Evolutionary conservation across 2,888 invertebrate species (phyloP).

Genomic region (Parnassius mnemosyne): DNA sequence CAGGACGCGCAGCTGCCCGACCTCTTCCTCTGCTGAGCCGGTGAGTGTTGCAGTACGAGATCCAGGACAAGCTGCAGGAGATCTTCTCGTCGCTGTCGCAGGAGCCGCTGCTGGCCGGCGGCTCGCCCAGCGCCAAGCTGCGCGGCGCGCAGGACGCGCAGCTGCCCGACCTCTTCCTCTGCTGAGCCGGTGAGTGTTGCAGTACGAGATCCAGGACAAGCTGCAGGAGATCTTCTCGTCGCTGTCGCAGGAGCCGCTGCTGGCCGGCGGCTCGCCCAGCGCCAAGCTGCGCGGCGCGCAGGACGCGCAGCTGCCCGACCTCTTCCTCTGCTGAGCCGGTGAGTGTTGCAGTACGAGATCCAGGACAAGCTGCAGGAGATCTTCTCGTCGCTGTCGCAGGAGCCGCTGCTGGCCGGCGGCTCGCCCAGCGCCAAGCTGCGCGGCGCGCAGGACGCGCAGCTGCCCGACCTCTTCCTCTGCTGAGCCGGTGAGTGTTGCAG

Average conservation of each 20-base stretch:
- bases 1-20: constrained; percentile 96
- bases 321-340: constrained; percentile 87
- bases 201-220: constrained; percentile 95
- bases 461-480: constrained; percentile 94
- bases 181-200: constrained; percentile 70
- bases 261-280: constrained; percentile 53
- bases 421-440: constrained; percentile 50
- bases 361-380: constrained; percentile 95
- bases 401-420: constrained; percentile 66
- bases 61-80: constrained; percentile 93
- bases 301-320: constrained; percentile 94
- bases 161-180: constrained; percentile 94
- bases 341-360: constrained; percentile 89
- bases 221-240: constrained; percentile 94
- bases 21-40: constrained; percentile 86
- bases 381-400: constrained; percentile 88
- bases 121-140: constrained; percentile 50
- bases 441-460: constrained; percentile 92
- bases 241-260: constrained; percentile 81
- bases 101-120: constrained; percentile 67
- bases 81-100: constrained; percentile 90
- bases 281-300: constrained; percentile 82
- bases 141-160: constrained; percentile 90
- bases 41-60: constrained; percentile 90
- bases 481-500: constrained; percentile 80